Percentiles rank a stretch among this genome's conserved stretches.
Conservation (phyloP, 2,888 invertebrate genomes). For the Sceliomorpha sp. region DNA sequence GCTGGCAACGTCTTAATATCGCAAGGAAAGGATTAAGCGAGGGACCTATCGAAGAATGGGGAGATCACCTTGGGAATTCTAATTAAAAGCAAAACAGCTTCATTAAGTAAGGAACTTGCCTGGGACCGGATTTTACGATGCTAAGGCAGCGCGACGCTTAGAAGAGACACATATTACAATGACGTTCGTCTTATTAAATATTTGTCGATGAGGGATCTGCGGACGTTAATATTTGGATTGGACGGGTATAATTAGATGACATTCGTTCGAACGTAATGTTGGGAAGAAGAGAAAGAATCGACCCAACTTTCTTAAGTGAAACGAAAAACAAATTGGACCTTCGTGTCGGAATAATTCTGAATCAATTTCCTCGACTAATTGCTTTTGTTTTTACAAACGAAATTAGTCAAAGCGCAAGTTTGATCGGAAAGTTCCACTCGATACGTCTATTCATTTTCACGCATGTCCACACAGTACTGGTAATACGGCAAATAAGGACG, state of each 20-base stretch:
- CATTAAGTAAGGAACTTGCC: constrained; percentile 74
- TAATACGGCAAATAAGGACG: not conserved
- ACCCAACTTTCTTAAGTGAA: too few relatives aligned
- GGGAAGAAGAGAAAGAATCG: too few relatives aligned
- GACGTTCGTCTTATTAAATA: constrained; percentile 2
- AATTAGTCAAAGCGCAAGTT: constrained; percentile 10
- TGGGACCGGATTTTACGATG: constrained; percentile 55
- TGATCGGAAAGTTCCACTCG: constrained; percentile 5
- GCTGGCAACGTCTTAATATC: constrained; percentile 75
- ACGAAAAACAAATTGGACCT: too few relatives aligned
- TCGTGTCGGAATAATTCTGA: too few relatives aligned
- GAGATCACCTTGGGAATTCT: constrained; percentile 75
- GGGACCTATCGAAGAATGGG: constrained; percentile 69
- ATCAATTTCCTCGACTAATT: too few relatives aligned
- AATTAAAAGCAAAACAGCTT: constrained; percentile 79
- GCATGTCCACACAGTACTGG: constrained; percentile 14
- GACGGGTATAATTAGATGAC: too few relatives aligned
- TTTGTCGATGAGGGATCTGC: too few relatives aligned
- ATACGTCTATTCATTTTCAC: constrained; percentile 16
- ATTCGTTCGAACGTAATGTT: not conserved
- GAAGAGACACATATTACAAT: not conserved
- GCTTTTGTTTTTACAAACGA: too few relatives aligned
- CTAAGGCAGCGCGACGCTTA: constrained; percentile 3
- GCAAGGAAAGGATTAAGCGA: constrained; percentile 68
- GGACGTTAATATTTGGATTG: too few relatives aligned